These are phyloP conservation scores for Cecidostiba fungosa DNA, from an alignment of 2,888 invertebrate species.

Conservation along the genomic window DNA sequence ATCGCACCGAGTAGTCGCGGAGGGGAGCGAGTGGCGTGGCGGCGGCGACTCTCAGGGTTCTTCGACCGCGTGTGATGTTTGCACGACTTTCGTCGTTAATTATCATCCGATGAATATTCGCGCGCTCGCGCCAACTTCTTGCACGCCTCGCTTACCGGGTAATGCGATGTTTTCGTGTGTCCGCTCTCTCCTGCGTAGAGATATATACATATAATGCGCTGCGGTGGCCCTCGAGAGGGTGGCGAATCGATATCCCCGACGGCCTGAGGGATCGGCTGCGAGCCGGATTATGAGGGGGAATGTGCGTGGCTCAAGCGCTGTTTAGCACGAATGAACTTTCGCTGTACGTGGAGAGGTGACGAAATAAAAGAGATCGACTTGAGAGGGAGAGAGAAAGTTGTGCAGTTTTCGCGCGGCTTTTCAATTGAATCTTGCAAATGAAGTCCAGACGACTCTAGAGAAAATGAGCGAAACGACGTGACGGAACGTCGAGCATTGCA, in stretches of 20 bases:
- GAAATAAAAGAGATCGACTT: background rate
- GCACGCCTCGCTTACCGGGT: slow-evolving; percentile 31
- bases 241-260: slow-evolving; percentile 27
- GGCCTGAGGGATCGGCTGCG: background rate
- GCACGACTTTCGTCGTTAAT: slow-evolving; percentile 61
- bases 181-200: background rate
- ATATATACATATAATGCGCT: background rate
- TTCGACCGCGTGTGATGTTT: slow-evolving; percentile 57
- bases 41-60: slow-evolving; percentile 33
- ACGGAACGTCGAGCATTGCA: background rate
- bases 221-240: background rate
- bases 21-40: slow-evolving; percentile 20
- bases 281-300: slow-evolving; percentile 6
- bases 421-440: background rate
- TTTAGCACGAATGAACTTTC: slow-evolving; percentile 11
- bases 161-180: slow-evolving; percentile 47
- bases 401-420: background rate
- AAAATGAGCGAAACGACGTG: background rate
- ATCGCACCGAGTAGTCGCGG: slow-evolving; percentile 7
- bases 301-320: background rate
- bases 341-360: background rate
- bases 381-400: background rate
- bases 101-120: slow-evolving; percentile 65
- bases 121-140: slow-evolving; percentile 26
- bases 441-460: background rate